Evolutionary conservation across 2,113 vertebrate genomes (phyloP).

Genomic region (Corydoras maculifer): DNA sequence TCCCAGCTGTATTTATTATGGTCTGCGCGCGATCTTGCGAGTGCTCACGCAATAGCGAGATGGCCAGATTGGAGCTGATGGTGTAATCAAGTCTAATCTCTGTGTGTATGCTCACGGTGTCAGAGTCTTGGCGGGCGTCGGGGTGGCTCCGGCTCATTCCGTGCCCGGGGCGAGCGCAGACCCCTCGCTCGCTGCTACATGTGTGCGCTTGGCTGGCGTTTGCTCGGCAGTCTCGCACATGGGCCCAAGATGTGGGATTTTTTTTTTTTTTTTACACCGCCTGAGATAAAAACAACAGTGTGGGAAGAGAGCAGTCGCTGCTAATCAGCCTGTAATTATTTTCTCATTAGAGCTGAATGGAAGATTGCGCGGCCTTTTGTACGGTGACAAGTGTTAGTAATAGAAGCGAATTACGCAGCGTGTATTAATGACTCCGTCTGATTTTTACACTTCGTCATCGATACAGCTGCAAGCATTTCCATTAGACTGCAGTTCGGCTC

Average conservation of each 20-base stretch:
- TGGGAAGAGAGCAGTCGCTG: not conserved
- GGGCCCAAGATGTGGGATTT: constrained; percentile 20
- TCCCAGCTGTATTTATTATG: not conserved
- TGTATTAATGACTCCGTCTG: too few species aligned
- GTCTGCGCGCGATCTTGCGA: not conserved
- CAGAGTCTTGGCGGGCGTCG: constrained; percentile 35
- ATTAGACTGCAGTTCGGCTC: too few species aligned
- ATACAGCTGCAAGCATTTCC: too few species aligned
- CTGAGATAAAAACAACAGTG: constrained; percentile 18
- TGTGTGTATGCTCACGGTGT: not conserved
- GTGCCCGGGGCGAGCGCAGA: constrained; percentile 41
- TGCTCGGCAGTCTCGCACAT: constrained; percentile 24
- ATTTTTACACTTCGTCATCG: too few species aligned
- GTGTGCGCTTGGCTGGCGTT: constrained; percentile 48
- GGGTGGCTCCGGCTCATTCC: constrained; percentile 38
- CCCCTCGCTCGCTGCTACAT: constrained; percentile 31
- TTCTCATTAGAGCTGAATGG: too few species aligned
- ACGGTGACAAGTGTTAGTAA: too few species aligned
- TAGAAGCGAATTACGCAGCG: too few species aligned
- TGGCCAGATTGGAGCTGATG: not conserved
- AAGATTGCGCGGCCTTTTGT: too few species aligned
- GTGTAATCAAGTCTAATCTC: constrained; percentile 20
- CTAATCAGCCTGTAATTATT: constrained; percentile 5
- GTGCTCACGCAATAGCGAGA: not conserved
- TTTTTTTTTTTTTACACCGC: constrained; percentile 20